Evolutionary conservation across 2,797 vertebrate species (phyloP), one percentile per base, ranked within the genome.

Genomic region (Centropyge bicolor): DNA sequence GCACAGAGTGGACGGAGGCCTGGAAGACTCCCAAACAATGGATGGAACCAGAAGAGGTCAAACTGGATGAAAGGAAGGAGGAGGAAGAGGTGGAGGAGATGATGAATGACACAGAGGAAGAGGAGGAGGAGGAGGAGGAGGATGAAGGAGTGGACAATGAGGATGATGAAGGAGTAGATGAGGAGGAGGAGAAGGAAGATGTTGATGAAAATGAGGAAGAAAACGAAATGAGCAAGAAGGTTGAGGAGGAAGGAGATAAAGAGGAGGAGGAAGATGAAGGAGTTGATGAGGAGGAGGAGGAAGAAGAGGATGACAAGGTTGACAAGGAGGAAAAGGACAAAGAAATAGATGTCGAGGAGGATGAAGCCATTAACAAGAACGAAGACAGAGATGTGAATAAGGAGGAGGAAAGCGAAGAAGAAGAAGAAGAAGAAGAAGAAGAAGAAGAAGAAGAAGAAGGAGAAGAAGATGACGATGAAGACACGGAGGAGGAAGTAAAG

Each of bases 1-100:
- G 8, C 13, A 19, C 27, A 3, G 76, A 81, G 38, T 92, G 91
- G 92, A 70, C 6, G 0, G 82, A 91, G 6, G 78, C 85, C 19
- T 91, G 88, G 89, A 88, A 2, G 72, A 43, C 22, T 27, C 72
- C 63, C 4, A 92, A 86, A 83, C 13, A 43, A 76, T 62, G 76
- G 65, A 51, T 27, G 6, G 6, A 22, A 63, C 57, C 16, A 5
- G n/a, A 51, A 59, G 76, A 84, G 16, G 59, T 65, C 0, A 8
- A 56, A n/a, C 6, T 24, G 22, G 43, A 69, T 0, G 36, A 51
- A 16, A 36, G 2, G 2, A 19, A 70, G 8, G 63, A 65, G 6
- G 48, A 73, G 24, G 51, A 6, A 8, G 70, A 71, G 6, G 13
- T 22, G 1, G 59, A 66, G 7, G 22, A 64, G 2, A 11, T 12